Evolutionary conservation across 2,888 invertebrate species (phyloP).

Genomic region (Xestia sexstrigata): DNA sequence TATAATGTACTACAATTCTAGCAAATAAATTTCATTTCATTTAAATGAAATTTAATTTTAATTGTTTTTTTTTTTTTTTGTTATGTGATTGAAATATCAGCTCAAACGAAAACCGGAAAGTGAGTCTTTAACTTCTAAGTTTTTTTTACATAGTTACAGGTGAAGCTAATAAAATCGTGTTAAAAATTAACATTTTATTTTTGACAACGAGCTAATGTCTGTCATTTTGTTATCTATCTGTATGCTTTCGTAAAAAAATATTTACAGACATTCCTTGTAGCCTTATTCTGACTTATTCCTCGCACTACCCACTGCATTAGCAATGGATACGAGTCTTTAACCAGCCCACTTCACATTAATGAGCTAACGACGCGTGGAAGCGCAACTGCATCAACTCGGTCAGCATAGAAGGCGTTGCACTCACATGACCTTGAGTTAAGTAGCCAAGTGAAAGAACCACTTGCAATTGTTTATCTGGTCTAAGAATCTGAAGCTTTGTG

Average conservation of each 20-base stretch:
- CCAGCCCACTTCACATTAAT: background rate
- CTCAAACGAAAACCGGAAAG: no score
- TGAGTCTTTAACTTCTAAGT: no score
- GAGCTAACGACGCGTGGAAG: background rate
- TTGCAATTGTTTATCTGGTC: conserved; percentile 36
- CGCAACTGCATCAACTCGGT: background rate
- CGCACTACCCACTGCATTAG: background rate
- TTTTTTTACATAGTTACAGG: no score
- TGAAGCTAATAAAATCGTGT: no score
- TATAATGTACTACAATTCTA: no score
- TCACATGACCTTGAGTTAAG: conserved; percentile 35
- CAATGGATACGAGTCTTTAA: background rate
- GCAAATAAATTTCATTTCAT: no score
- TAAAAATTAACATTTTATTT: no score
- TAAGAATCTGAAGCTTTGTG: conserved; percentile 32
- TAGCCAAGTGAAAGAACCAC: conserved; percentile 22
- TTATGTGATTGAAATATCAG: no score
- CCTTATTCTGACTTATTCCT: background rate
- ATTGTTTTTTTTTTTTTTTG: no score
- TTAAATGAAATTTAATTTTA: no score
- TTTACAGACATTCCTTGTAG: background rate
- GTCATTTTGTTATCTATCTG: background rate
- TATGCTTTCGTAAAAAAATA: background rate
- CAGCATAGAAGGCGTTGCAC: conserved; percentile 34
- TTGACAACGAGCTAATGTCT: no score